Conservation (phyloP, 2,888 invertebrate genomes). For the Campoplex capitator region DNA sequence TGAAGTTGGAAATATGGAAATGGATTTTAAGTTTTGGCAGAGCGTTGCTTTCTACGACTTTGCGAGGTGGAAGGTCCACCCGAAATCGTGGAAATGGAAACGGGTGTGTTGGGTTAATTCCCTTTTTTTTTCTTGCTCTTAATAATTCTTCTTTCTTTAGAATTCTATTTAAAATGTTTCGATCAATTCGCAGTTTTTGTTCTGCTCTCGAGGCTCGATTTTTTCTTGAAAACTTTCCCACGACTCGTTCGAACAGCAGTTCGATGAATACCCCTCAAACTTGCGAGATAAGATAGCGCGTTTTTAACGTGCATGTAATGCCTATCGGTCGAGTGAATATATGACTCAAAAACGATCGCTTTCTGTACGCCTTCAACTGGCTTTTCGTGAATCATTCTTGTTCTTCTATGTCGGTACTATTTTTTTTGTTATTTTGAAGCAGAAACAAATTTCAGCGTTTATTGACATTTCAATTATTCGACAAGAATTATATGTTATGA, state of each 20-base stretch:
- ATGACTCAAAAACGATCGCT: background rate
- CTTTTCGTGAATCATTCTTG: conserved; percentile 28
- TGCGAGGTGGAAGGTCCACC: conserved; percentile 75
- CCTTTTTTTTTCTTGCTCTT: conserved; percentile 23
- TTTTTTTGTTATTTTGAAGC: background rate
- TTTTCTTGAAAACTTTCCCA: conserved; percentile 38
- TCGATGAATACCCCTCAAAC: conserved; percentile 51
- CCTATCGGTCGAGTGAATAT: conserved; percentile 14
- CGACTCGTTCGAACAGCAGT: conserved; percentile 29
- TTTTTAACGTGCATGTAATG: conserved; percentile 3
- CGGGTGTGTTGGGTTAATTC: conserved; percentile 70
- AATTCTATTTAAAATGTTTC: background rate
- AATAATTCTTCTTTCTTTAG: conserved; percentile 6
- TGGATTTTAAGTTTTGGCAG: conserved; percentile 76
- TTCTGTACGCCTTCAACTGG: background rate
- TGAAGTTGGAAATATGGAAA: conserved; percentile 68
- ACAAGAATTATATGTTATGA: background rate
- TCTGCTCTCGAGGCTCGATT: conserved; percentile 27
- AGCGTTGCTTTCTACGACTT: conserved; percentile 74
- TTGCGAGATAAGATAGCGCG: conserved; percentile 60
- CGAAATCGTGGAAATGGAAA: conserved; percentile 76
- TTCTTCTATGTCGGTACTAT: background rate
- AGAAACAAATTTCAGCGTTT: background rate
- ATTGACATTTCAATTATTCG: background rate
- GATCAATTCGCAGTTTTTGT: background rate